Evolutionary conservation across 2,888 invertebrate species (phyloP), one percentile per base, ranked within the genome.

Genomic region (Syrphus vitripennis): DNA sequence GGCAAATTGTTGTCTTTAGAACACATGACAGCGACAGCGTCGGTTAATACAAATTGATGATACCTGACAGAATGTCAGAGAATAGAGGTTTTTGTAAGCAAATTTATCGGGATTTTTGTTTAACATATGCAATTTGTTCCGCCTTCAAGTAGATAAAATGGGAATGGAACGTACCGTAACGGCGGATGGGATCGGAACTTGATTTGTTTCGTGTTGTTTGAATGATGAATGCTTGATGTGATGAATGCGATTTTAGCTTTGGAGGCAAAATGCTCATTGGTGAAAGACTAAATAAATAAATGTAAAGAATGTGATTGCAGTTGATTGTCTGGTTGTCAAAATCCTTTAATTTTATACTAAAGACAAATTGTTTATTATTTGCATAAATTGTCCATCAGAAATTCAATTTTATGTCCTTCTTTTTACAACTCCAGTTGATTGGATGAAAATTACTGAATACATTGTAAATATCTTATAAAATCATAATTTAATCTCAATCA

Each of bases 61-160:
- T 69, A 37, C 29, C 48, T 55, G 81, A 77, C 81, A 82, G 74
- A 63, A 74, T 77, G 81, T 72, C 72, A 77, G 81, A 55, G 24
- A 24, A 50, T 45, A 45, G 45, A 53, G 42, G 2, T 34, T 40
- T 34, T n/a, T 19, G 7, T 55, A 42, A 29, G 63, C 21, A 24
- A 65, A 71, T 70, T 55, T 82, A 82, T 77, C 37, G 63, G 21
- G 14, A 19, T 59, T 79, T 70, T 65, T 48, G 40, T 75, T 50
- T 40, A 59, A 48, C 71, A 21, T 65, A 34, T 67, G 31, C 67
- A 67, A 69, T 69, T 69, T 69, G 34, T 31, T 48, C 3, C 19
- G 67, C 19, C 10, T 48, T 19, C 67, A 67, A 16, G 19, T 5
- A 69, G 21, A 69, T 12, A 21, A 16, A 5, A 48, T 45, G 19